phyloP scores from a whole-genome alignment of 2,797 vertebrate species.

The Synaphobranchus kaupii region DNA sequence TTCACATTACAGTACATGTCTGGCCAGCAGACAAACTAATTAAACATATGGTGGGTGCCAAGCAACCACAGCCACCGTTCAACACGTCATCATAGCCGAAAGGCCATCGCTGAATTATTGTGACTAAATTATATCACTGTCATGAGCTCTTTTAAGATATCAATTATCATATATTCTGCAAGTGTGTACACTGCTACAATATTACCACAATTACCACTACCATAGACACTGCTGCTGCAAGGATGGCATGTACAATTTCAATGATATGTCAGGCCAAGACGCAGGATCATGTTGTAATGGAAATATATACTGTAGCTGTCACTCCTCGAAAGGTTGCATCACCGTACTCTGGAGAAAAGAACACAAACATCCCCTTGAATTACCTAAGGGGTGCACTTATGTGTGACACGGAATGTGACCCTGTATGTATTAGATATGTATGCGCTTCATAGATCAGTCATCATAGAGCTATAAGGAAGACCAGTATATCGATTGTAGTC shows the following conservation, averaged over 20 bases:
- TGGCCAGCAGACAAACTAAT: not conserved
- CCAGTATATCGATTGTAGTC: constrained; percentile 36
- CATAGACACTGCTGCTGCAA: too few species aligned
- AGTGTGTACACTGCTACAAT: too few species aligned
- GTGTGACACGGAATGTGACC: constrained; percentile 36
- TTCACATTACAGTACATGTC: not conserved
- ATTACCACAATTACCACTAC: too few species aligned
- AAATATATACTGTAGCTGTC: not conserved
- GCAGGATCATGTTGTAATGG: not conserved
- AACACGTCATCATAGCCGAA: not conserved
- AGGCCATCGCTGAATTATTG: not conserved
- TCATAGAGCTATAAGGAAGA: constrained; percentile 49
- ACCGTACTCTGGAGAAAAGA: not conserved
- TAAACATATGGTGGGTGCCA: not conserved
- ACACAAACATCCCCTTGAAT: constrained; percentile 21
- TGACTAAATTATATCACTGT: not conserved
- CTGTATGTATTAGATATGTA: constrained; percentile 54
- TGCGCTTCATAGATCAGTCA: constrained; percentile 48
- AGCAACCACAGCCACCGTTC: not conserved
- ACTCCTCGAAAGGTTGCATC: constrained; percentile 16
- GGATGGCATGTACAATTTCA: not conserved
- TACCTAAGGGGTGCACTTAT: constrained; percentile 30
- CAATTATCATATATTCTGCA: not conserved
- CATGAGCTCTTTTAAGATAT: not conserved
- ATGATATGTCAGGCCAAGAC: not conserved